These are phyloP conservation scores for Venturia canescens DNA, from an alignment of 1,140 invertebrate species.

Conservation along the genomic window DNA sequence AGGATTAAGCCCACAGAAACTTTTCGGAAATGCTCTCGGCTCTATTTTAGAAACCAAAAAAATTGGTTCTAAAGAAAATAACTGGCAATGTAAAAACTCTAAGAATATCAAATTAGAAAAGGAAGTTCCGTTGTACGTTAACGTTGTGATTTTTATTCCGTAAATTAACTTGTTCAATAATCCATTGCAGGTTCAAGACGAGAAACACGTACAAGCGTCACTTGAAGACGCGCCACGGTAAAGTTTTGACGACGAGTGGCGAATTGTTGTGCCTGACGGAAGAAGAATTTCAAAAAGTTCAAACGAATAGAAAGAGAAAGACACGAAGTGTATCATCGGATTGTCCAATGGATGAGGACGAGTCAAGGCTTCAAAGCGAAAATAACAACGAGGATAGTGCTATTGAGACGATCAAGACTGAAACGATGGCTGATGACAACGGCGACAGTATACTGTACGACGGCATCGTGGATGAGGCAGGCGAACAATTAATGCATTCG, in stretches of 20 bases:
- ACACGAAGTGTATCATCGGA: constrained; percentile 50
- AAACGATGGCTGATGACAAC: not conserved
- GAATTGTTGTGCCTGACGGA: constrained; percentile 78
- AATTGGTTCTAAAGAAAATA: not conserved
- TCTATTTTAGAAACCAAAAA: not conserved
- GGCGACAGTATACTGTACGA: constrained; percentile 55
- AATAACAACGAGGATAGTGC: constrained; percentile 47
- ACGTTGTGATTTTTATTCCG: too few species aligned
- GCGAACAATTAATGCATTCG: constrained; percentile 37
- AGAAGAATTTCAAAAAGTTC: constrained; percentile 79
- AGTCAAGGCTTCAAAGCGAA: constrained; percentile 24
- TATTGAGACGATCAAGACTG: not conserved
- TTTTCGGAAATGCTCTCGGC: not conserved
- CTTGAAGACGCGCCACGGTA: constrained; percentile 80
- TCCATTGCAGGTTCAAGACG: constrained; percentile 79
- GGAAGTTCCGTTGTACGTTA: too few species aligned
- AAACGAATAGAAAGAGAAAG: constrained; percentile 72
- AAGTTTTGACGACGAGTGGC: constrained; percentile 79
- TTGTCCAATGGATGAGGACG: constrained; percentile 36
- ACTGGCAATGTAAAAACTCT: too few species aligned
- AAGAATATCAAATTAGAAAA: too few species aligned
- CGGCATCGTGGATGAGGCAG: constrained; percentile 55
- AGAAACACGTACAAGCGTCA: constrained; percentile 83
- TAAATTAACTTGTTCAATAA: too few species aligned
- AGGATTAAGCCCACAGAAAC: constrained; percentile 19